Evolutionary conservation across 2,888 invertebrate species (phyloP).

Genomic region (Electrophaes corylata): DNA sequence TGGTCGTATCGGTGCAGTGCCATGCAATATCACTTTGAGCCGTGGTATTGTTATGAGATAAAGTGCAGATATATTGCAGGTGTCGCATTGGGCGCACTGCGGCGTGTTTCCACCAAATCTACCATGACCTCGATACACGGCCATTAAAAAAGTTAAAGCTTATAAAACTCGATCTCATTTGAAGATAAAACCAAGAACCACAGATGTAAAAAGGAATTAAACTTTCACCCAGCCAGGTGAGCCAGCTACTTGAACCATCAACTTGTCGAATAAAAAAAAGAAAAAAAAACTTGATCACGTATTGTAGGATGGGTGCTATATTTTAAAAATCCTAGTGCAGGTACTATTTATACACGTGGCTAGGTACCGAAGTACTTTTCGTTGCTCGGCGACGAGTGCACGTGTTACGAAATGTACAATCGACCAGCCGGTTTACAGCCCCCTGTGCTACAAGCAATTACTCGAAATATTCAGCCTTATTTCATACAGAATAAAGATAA

Average conservation of each 20-base stretch:
- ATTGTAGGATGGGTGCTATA: too few species aligned
- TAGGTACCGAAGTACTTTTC: conserved; percentile 9
- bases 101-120: conserved; percentile 65
- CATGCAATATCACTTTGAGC: background rate
- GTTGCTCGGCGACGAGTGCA: conserved; percentile 53
- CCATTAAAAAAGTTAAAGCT: conserved; percentile 39
- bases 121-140: conserved; percentile 71
- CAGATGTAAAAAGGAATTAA: too few species aligned
- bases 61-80: conserved; percentile 60
- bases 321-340: too few species aligned
- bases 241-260: too few species aligned
- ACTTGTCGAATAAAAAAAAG: too few species aligned
- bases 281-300: too few species aligned
- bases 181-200: conserved; percentile 2
- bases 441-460: conserved; percentile 21
- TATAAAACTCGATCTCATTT: conserved; percentile 12
- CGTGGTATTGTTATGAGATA: conserved; percentile 43
- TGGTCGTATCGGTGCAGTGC: background rate
- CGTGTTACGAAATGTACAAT: conserved; percentile 35
- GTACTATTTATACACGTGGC: conserved; percentile 28
- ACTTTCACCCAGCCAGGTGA: too few species aligned
- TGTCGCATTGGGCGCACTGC: conserved; percentile 78
- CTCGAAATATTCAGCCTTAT: conserved; percentile 17
- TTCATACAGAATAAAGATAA: conserved; percentile 25
- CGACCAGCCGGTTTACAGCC: conserved; percentile 26